Base-by-base conservation (phyloP, 1,140 invertebrate genomes). In the Bombus vancouverensis region DNA sequence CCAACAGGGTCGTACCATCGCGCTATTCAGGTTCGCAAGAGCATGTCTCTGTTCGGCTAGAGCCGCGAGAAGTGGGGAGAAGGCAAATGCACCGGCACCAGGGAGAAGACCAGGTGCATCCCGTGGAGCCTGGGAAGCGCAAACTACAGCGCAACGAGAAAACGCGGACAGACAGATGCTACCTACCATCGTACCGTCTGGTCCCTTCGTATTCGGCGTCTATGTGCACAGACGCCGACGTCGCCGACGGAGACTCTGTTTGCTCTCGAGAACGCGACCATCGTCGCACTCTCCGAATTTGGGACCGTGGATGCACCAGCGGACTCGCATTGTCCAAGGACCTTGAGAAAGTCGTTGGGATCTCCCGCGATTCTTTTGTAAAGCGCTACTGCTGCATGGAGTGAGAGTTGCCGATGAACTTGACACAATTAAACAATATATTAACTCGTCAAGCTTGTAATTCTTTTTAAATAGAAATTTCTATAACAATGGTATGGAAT, bases 51-150 rank as follows among this genome's bases (percentile, higher is more conserved):
- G n/a, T 22, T 53, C 62, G 39, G 65, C 66, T 62, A 66, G 59
- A 78, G 44, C 39, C 39, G 42, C 74, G 44, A 57, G 68, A 70
- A 57, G 71, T 57, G 72, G 79, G 78, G 82, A 88, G 90, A 71
- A 89, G 85, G 81, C 81, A 86, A 88, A 84, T 90, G 75, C 91
- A 91, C 86, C 85, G 86, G 83, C 87, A 91, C 75, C 78, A 88
- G 59, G 53, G 39, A 57, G 83, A 87, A 85, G 84, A 89, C 90
- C 90, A 91, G 90, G 90, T 91, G 90, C 89, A 92, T 92, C 87
- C 78, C 72, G 83, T 82, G 86, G 91, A 93, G 90, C 89, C 81
- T 92, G 91, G 91, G 92, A 93, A 92, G 88, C 92, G 91, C 92
- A 93, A 91, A 90, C 91, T 91, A 89, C 87, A 57, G 78, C 77